Evolutionary conservation across 2,888 invertebrate species (phyloP).

Genomic region (Leptogaster cylindrica): DNA sequence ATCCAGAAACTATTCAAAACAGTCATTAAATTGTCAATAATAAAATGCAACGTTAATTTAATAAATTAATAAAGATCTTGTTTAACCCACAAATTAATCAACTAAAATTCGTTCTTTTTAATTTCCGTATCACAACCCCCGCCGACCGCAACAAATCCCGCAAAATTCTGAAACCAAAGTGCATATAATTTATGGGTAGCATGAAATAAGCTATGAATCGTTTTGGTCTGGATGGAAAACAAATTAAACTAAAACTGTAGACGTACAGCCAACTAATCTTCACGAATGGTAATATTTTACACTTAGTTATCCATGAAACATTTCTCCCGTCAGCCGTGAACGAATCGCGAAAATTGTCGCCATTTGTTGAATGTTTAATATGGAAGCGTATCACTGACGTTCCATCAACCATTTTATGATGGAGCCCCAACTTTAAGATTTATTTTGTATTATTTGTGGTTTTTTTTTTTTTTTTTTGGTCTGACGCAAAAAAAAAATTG

Average conservation of each 20-base stretch:
- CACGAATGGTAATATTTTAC: not conserved
- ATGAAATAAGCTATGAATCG: conserved; percentile 18
- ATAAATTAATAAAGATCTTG: no score
- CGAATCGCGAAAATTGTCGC: conserved; percentile 6
- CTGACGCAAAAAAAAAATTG: no score
- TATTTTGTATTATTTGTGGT: no score
- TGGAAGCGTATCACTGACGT: not conserved
- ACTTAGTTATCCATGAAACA: conserved; percentile 19
- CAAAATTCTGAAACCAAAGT: not conserved
- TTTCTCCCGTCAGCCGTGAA: not conserved
- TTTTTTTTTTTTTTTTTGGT: no score
- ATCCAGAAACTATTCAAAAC: no score
- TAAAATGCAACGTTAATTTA: no score
- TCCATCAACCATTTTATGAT: no score
- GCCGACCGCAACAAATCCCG: not conserved
- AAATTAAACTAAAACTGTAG: conserved; percentile 16
- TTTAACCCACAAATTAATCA: no score
- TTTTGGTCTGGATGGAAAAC: conserved; percentile 2
- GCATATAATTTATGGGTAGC: conserved; percentile 20
- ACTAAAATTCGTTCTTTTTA: no score
- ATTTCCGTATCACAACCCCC: no score
- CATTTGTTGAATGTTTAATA: conserved; percentile 15
- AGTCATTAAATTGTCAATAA: no score
- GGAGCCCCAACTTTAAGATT: no score
- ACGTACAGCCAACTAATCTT: not conserved